A percentile compares a stretch with the other conserved stretches of the same genome.
Conservation (phyloP, 1,140 invertebrate genomes). For the Drosophila suzukii region DNA sequence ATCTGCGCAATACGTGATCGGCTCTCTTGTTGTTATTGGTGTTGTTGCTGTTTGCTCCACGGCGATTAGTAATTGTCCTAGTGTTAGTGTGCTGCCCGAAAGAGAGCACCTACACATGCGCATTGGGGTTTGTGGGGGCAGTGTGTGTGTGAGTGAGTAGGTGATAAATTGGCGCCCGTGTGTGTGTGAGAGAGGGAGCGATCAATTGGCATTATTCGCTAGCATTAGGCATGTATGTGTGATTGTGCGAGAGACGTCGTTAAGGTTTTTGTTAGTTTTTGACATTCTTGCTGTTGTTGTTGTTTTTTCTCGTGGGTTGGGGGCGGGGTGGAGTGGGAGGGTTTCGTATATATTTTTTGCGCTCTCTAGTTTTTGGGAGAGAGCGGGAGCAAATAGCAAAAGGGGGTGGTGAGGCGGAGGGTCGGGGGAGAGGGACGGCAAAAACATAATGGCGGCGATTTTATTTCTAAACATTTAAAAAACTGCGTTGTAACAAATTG, state of each 20-base stretch:
- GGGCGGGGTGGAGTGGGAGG: conserved; percentile 33
- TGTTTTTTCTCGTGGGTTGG: conserved; percentile 36
- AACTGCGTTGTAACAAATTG: conserved; percentile 80
- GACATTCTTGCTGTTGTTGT: conserved; percentile 71
- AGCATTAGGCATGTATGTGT: not conserved
- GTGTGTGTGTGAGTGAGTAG: conserved; percentile 61
- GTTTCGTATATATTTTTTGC: conserved; percentile 14
- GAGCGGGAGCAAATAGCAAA: conserved; percentile 13
- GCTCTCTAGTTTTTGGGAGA: conserved; percentile 18
- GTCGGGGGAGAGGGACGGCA: conserved; percentile 20
- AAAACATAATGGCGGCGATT: conserved; percentile 78
- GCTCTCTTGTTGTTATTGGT: conserved; percentile 32
- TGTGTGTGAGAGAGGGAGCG: conserved; percentile 52
- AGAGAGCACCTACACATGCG: conserved; percentile 42
- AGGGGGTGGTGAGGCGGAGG: conserved; percentile 25
- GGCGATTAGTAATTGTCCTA: conserved; percentile 56
- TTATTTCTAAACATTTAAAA: conserved; percentile 71
- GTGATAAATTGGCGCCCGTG: conserved; percentile 70
- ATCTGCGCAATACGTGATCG: conserved; percentile 67
- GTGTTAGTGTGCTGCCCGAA: conserved; percentile 37
- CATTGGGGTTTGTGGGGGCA: conserved; percentile 16
- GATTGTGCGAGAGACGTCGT: conserved; percentile 47
- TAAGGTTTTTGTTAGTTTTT: conserved; percentile 74
- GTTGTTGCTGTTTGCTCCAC: conserved; percentile 9
- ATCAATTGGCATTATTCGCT: conserved; percentile 67